Evolutionary conservation across 2,888 invertebrate species (phyloP).

Genomic region (Ochropleura leucogaster): DNA sequence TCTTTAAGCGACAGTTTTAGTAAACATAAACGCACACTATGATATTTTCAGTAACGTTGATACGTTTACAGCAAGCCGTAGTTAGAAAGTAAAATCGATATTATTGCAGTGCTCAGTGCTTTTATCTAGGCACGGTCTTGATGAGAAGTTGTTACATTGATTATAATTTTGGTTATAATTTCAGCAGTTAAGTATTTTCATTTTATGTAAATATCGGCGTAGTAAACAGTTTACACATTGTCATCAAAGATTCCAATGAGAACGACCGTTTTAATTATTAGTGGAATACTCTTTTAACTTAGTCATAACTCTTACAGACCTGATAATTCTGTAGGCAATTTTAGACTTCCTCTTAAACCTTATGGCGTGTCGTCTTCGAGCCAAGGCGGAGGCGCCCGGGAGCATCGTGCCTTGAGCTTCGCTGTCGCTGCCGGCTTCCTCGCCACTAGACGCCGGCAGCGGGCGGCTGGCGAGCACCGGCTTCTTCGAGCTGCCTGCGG

Average conservation of each 20-base stretch:
- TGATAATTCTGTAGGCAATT: constrained; percentile 84
- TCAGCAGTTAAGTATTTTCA: background rate
- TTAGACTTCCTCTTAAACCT: constrained; percentile 86
- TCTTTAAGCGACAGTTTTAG: constrained; percentile 12
- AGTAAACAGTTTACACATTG: background rate
- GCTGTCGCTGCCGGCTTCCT: constrained; percentile 74
- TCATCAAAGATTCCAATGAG: constrained; percentile 1
- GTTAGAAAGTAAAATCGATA: background rate
- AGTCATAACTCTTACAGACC: constrained; percentile 72
- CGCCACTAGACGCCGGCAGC: constrained; percentile 71
- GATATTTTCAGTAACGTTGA: background rate
- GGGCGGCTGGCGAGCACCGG: constrained; percentile 69
- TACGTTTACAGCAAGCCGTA: background rate
- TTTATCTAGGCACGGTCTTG: background rate
- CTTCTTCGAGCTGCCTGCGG: constrained; percentile 77
- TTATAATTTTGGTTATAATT: background rate
- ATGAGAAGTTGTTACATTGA: background rate
- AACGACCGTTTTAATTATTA: background rate
- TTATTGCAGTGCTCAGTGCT: background rate
- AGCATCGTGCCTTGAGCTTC: constrained; percentile 82
- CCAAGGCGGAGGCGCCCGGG: constrained; percentile 85
- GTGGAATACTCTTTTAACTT: background rate
- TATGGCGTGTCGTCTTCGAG: constrained; percentile 87
- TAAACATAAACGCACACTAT: background rate
- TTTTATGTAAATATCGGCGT: background rate